These are phyloP conservation scores for Enteromius fasciolatus DNA, from an alignment of 2,797 vertebrate species.

Conservation along the genomic window DNA sequence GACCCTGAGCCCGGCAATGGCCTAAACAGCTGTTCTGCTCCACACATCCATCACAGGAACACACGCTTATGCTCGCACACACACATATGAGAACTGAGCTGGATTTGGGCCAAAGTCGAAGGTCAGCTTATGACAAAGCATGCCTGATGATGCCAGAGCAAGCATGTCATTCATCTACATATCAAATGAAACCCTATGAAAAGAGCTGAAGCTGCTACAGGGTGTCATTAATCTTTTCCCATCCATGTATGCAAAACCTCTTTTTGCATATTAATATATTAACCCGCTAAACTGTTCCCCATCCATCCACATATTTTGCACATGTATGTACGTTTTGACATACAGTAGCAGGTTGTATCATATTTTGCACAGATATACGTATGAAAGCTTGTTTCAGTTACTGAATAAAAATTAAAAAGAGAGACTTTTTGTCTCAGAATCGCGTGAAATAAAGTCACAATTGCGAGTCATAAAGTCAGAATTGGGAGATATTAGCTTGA, in stretches of 20 bases:
- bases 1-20: constrained; percentile 51
- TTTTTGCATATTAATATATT: constrained; percentile 11
- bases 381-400: too few species aligned
- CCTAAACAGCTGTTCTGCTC: constrained; percentile 53
- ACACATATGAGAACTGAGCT: not conserved
- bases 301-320: not conserved
- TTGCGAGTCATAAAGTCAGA: too few species aligned
- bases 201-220: constrained; percentile 16
- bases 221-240: constrained; percentile 20
- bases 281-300: not conserved
- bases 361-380: too few species aligned
- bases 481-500: too few species aligned
- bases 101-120: constrained; percentile 39
- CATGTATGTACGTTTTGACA: not conserved
- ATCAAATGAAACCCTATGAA: constrained; percentile 31
- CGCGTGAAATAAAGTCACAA: too few species aligned
- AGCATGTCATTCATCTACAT: constrained; percentile 38
- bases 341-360: too few species aligned
- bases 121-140: constrained; percentile 34
- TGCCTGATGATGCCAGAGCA: constrained; percentile 43
- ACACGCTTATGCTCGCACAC: constrained; percentile 16
- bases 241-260: not conserved
- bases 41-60: constrained; percentile 51
- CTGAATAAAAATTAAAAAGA: too few species aligned
- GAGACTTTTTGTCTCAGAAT: too few species aligned